Percentiles rank a stretch among this genome's conserved stretches.
Conservation (phyloP, 2,888 invertebrate species). For the Drosophila ustulata region DNA sequence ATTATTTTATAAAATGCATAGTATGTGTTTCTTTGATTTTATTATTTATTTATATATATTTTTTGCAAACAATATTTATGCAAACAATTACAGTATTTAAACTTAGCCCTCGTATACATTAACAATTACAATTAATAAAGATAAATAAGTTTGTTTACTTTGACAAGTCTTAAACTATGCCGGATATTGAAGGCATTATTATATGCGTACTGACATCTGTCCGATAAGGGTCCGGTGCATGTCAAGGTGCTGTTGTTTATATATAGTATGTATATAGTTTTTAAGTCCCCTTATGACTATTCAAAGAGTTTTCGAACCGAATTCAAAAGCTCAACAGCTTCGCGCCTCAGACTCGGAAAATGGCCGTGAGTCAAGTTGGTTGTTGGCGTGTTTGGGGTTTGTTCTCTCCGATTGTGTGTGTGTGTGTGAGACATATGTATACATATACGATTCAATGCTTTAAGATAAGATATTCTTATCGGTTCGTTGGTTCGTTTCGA, state of each 20-base stretch:
- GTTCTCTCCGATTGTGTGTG: neutral
- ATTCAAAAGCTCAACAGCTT: neutral
- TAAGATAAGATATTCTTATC: constrained; percentile 73
- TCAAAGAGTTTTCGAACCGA: neutral
- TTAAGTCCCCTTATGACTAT: neutral
- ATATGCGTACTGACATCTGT: constrained; percentile 1
- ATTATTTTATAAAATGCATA: too few species aligned
- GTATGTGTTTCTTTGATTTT: too few species aligned
- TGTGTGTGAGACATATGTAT: constrained; percentile 12
- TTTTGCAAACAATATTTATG: too few species aligned
- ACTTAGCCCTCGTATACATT: too few species aligned
- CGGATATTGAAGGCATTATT: constrained; percentile 11
- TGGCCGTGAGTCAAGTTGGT: constrained; percentile 37
- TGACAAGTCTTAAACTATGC: neutral
- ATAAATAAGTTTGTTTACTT: constrained; percentile 6
- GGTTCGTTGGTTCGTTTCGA: constrained; percentile 41
- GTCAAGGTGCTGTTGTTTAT: neutral
- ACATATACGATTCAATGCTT: constrained; percentile 62
- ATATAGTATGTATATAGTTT: neutral
- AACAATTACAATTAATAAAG: neutral
- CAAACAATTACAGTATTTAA: too few species aligned
- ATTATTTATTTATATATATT: too few species aligned
- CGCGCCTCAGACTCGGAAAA: neutral
- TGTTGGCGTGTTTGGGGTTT: constrained; percentile 3
- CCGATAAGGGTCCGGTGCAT: constrained; percentile 24